phyloP scores from a whole-genome alignment of 2,113 vertebrate species.

The Neolamprologus devosi region DNA sequence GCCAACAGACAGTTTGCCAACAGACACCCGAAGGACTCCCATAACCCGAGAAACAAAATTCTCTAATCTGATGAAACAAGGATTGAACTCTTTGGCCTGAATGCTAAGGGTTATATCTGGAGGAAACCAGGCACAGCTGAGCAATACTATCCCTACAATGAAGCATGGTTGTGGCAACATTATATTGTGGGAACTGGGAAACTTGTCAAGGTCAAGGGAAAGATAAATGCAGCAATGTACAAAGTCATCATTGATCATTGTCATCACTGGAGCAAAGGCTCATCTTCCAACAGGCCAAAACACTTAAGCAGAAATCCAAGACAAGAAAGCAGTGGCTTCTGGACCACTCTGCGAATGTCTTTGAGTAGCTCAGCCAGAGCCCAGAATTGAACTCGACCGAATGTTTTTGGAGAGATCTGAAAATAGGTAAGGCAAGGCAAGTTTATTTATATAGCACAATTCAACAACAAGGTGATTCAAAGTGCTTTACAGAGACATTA shows the following conservation, averaged over 20 bases:
- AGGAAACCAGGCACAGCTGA: rapidly evolving
- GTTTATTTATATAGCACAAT: no score
- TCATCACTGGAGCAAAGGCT: neutral
- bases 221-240: neutral
- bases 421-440: neutral
- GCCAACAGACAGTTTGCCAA: rapidly evolving
- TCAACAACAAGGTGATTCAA: no score
- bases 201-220: rapidly evolving
- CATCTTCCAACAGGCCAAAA: neutral
- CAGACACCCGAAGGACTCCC: neutral
- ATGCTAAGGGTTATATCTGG: neutral
- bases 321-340: neutral
- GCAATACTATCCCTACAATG: neutral
- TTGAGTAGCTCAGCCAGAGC: neutral
- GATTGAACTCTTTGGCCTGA: neutral
- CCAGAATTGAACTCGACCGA: rapidly evolving
- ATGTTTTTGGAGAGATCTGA: neutral
- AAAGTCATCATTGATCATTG: neutral
- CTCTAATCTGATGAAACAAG: neutral
- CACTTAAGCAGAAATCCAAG: rapidly evolving
- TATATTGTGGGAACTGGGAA: neutral
- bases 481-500: no score
- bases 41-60: neutral
- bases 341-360: rapidly evolving
- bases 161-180: neutral